Evolutionary conservation across 2,113 vertebrate genomes (phyloP).

Genomic region (Notarius lentiginosus): DNA sequence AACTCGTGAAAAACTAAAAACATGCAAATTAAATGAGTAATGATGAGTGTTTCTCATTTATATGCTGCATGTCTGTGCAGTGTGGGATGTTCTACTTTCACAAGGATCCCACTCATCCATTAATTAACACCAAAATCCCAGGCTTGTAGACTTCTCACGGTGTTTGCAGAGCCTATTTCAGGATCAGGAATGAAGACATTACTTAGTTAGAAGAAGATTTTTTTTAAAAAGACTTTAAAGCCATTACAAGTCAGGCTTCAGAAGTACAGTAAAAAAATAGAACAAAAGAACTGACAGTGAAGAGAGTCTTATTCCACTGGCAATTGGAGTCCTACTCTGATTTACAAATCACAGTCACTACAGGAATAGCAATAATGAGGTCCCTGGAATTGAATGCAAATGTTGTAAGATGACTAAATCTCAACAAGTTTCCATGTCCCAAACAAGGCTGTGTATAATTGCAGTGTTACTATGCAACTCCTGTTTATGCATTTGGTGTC

Average conservation of each 20-base stretch:
- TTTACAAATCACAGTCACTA: background rate
- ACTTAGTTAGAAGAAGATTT: constrained; percentile 45
- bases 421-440: constrained; percentile 1
- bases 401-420: background rate
- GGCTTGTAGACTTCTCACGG: constrained; percentile 13
- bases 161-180: constrained; percentile 45
- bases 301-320: constrained; percentile 9
- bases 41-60: constrained; percentile 38
- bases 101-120: constrained; percentile 50
- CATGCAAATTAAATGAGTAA: constrained; percentile 17
- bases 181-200: constrained; percentile 46
- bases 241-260: constrained; percentile 32
- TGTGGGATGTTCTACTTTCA: constrained; percentile 45
- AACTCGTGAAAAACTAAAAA: background rate
- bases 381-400: constrained; percentile 22
- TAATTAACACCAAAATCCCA: constrained; percentile 49
- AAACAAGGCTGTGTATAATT: constrained; percentile 15
- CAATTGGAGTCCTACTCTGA: constrained; percentile 1
- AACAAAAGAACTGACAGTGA: constrained; percentile 27
- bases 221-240: constrained; percentile 40
- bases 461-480: background rate
- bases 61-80: constrained; percentile 36
- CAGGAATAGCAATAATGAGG: constrained; percentile 35
- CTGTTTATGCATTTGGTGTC: constrained; percentile 11
- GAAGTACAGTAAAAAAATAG: constrained; percentile 28